Percentiles rank a stretch among this genome's conserved stretches.
Evolutionary conservation across 2,113 vertebrate species (phyloP).

Genomic region (Myocastor coypus): DNA sequence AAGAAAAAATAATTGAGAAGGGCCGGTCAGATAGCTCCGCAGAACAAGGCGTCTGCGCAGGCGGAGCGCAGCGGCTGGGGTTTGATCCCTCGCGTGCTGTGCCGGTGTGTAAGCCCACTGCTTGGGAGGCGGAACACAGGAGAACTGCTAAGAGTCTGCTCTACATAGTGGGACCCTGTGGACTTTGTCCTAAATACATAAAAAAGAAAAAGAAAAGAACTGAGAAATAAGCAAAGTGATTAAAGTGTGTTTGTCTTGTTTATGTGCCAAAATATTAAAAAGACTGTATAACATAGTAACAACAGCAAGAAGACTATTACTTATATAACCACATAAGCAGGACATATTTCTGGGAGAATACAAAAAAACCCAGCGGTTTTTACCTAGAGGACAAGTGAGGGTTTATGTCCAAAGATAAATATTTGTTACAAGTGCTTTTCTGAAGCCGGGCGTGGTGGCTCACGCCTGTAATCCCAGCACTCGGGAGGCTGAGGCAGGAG

Average conservation of each 20-base stretch:
- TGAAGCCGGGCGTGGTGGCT: too few relatives aligned
- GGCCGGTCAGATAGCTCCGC: too few relatives aligned
- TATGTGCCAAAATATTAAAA: background rate
- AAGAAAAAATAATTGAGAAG: constrained; percentile 1
- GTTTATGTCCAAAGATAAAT: background rate
- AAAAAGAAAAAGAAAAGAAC: background rate
- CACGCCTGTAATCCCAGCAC: too few relatives aligned
- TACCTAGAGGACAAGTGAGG: background rate
- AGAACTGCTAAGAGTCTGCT: too few relatives aligned
- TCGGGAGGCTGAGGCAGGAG: too few relatives aligned
- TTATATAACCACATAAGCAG: background rate
- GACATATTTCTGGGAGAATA: background rate
- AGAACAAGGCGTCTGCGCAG: too few relatives aligned
- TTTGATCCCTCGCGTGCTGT: too few relatives aligned
- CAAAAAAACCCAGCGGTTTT: constrained; percentile 40
- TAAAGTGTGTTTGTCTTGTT: background rate
- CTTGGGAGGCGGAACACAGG: too few relatives aligned
- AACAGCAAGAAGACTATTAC: background rate
- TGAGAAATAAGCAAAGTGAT: background rate
- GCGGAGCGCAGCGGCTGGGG: too few relatives aligned
- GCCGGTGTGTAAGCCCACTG: too few relatives aligned
- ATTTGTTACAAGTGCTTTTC: background rate
- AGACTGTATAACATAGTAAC: background rate
- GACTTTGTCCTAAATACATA: too few relatives aligned
- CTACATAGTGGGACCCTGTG: too few relatives aligned